These are phyloP conservation scores for Adelges cooleyi DNA, from an alignment of 1,140 invertebrate genomes.

Conservation along the genomic window DNA sequence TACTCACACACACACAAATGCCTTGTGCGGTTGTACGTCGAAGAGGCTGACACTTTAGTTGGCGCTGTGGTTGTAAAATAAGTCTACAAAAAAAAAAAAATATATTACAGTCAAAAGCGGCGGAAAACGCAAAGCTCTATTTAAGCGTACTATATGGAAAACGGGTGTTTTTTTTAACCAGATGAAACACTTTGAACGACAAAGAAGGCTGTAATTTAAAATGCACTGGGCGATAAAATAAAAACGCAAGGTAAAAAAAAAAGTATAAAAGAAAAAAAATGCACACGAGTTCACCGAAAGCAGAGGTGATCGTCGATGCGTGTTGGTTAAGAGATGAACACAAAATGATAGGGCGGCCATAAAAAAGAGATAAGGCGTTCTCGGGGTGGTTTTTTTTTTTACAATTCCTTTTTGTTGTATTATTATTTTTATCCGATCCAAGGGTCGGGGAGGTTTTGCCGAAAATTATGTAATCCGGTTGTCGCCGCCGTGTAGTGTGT, in stretches of 20 bases:
- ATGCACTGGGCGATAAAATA: constrained; percentile 15
- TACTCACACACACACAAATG: no score
- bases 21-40: no score
- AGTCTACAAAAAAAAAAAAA: no score
- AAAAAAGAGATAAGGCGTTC: constrained; percentile 13
- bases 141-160: background rate
- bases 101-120: background rate
- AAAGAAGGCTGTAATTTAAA: constrained; percentile 25
- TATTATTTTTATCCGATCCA: constrained; percentile 21
- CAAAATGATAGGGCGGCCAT: constrained; percentile 21
- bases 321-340: constrained; percentile 19
- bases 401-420: background rate
- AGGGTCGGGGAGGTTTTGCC: constrained; percentile 5
- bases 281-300: background rate
- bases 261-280: background rate
- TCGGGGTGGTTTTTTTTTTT: constrained; percentile 6
- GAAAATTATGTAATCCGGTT: constrained; percentile 27
- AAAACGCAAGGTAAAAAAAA: constrained; percentile 11
- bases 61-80: no score
- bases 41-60: no score
- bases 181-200: constrained; percentile 20
- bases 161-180: constrained; percentile 1
- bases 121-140: background rate
- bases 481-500: background rate
- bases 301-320: constrained; percentile 19